These are phyloP conservation scores for Eulimnadia texana DNA, from an alignment of 1,140 invertebrate genomes.

Conservation along the genomic window DNA sequence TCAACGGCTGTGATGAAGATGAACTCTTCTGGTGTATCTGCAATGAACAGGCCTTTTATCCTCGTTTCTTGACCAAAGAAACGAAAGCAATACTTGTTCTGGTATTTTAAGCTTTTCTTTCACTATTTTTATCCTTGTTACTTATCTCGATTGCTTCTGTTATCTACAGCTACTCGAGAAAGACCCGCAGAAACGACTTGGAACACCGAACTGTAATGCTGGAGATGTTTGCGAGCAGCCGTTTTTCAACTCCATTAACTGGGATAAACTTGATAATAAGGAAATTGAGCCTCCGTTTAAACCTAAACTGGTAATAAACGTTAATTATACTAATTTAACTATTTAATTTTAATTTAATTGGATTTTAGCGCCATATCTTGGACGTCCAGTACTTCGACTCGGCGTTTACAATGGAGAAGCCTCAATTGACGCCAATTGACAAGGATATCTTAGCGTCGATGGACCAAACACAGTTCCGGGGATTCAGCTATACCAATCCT, in stretches of 20 bases:
- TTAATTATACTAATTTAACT: slow-evolving; percentile 13
- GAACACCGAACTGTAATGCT: slow-evolving; percentile 60
- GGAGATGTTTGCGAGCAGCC: slow-evolving; percentile 82
- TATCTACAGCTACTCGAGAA: slow-evolving; percentile 73
- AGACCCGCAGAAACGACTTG: slow-evolving; percentile 74
- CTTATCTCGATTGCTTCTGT: background rate
- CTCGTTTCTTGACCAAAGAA: slow-evolving; percentile 31
- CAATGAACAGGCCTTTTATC: slow-evolving; percentile 91
- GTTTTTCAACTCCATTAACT: slow-evolving; percentile 80
- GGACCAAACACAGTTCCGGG: slow-evolving; percentile 91
- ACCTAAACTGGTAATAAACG: slow-evolving; percentile 83
- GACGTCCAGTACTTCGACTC: slow-evolving; percentile 97
- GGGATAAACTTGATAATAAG: slow-evolving; percentile 73
- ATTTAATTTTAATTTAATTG: background rate
- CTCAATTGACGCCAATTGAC: slow-evolving; percentile 81
- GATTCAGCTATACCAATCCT: slow-evolving; percentile 97
- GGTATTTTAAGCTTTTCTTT: slow-evolving; percentile 18
- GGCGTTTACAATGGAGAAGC: slow-evolving; percentile 83
- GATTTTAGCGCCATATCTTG: slow-evolving; percentile 62
- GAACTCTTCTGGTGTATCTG: slow-evolving; percentile 98
- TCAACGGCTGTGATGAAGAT: slow-evolving; percentile 96
- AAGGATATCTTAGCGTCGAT: slow-evolving; percentile 85
- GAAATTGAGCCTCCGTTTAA: slow-evolving; percentile 87
- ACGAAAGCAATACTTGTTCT: slow-evolving; percentile 18
- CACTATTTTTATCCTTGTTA: background rate